These are phyloP conservation scores for Blastomussa wellsi DNA, from an alignment of 92 coral and sea anemone genomes.

Conservation along the genomic window DNA sequence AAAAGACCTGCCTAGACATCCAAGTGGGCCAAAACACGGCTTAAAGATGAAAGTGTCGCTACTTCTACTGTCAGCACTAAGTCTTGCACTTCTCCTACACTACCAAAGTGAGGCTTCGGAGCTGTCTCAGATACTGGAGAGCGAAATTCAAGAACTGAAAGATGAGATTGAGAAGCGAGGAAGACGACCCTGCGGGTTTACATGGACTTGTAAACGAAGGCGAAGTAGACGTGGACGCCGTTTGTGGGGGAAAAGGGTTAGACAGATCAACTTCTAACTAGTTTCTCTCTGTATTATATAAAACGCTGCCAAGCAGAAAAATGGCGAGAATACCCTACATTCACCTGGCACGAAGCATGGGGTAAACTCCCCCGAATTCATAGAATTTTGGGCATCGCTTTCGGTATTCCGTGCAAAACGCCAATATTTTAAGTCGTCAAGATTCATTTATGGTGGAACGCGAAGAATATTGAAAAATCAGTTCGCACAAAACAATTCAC, in stretches of 20 bases:
- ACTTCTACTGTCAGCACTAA: conserved; percentile 2
- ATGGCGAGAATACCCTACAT: not conserved
- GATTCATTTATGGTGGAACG: no score
- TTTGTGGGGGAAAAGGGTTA: conserved; percentile 22
- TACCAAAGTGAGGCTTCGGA: conserved; percentile 11
- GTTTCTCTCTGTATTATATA: not conserved
- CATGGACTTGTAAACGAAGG: not conserved
- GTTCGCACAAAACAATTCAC: no score
- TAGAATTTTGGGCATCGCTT: no score
- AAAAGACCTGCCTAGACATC: not conserved
- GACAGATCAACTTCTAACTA: not conserved
- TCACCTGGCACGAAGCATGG: no score
- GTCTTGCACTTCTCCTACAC: conserved; percentile 1
- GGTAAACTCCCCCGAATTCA: no score
- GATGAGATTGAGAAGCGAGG: conserved; percentile 25
- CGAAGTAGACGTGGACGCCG: not conserved
- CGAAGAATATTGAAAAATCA: no score
- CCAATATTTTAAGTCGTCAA: no score
- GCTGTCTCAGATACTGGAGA: conserved; percentile 8
- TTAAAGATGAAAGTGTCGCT: conserved; percentile 13
- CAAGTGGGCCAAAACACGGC: not conserved
- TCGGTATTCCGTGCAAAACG: no score
- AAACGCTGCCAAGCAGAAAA: not conserved
- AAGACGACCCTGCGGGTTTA: conserved; percentile 13
- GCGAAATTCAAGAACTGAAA: conserved; percentile 9